These are phyloP conservation scores for Hololepta plana DNA, from an alignment of 2,888 invertebrate genomes.

Conservation along the genomic window DNA sequence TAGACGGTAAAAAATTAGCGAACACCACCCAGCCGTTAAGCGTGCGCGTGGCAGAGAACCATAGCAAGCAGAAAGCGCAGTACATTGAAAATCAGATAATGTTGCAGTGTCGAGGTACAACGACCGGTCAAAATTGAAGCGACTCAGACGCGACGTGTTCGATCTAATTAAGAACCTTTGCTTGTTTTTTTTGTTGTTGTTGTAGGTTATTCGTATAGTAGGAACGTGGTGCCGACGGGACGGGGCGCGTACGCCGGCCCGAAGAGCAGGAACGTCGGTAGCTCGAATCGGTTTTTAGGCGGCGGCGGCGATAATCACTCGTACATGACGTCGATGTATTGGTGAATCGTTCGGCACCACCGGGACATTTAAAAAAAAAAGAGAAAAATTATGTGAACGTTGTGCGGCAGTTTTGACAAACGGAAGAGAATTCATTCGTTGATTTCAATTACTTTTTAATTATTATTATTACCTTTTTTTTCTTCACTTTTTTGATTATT, in stretches of 20 bases:
- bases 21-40: constrained; percentile 69
- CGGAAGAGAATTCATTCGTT: no score
- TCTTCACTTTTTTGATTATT: no score
- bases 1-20: constrained; percentile 72
- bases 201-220: constrained; percentile 7
- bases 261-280: constrained; percentile 4
- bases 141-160: no score
- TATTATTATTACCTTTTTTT: no score
- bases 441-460: no score
- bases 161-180: constrained; percentile 1
- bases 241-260: constrained; percentile 5
- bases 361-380: neutral
- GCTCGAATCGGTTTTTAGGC: constrained; percentile 14
- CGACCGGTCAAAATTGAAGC: no score
- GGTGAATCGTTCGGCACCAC: constrained; percentile 7
- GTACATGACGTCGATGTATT: constrained; percentile 20
- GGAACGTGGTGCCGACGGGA: constrained; percentile 3
- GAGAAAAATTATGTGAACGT: neutral
- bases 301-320: constrained; percentile 23
- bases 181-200: constrained; percentile 3
- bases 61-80: constrained; percentile 62
- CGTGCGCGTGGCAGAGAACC: constrained; percentile 65
- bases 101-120: no score
- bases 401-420: neutral
- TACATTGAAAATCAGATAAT: no score